Conservation (phyloP, 1,140 invertebrate genomes). For the Drosophila carrolli region DNA sequence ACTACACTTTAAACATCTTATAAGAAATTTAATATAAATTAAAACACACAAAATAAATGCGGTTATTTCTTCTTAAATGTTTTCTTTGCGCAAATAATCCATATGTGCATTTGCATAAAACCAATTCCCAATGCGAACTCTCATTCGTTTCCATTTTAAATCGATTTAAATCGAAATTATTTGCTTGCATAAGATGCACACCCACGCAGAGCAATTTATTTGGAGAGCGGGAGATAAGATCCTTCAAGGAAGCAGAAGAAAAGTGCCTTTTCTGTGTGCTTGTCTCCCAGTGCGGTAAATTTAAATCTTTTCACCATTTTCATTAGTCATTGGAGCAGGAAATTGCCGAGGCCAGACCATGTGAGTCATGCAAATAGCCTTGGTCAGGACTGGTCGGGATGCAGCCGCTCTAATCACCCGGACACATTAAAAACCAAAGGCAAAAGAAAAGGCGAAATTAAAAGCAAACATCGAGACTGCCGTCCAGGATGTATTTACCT, state of each 20-base stretch:
- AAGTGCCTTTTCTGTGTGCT: slow-evolving; percentile 12
- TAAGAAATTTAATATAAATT: not conserved
- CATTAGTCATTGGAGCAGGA: slow-evolving; percentile 70
- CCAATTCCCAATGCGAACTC: slow-evolving; percentile 10
- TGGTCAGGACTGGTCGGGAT: slow-evolving; percentile 23
- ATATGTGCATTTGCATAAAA: slow-evolving; percentile 22
- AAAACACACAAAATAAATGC: not conserved
- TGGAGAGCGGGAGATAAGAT: slow-evolving; percentile 14
- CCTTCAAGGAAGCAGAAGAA: slow-evolving; percentile 27
- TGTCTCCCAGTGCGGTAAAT: slow-evolving; percentile 50
- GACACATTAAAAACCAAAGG: slow-evolving; percentile 28
- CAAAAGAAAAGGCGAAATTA: slow-evolving; percentile 66
- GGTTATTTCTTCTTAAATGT: not conserved
- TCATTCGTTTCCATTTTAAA: slow-evolving; percentile 55
- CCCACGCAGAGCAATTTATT: slow-evolving; percentile 15
- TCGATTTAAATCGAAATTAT: slow-evolving; percentile 70
- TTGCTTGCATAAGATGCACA: slow-evolving; percentile 48
- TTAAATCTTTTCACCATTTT: slow-evolving; percentile 56
- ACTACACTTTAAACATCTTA: no score
- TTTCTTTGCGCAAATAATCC: slow-evolving; percentile 2
- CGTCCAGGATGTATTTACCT: slow-evolving; percentile 62
- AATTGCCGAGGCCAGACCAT: slow-evolving; percentile 52
- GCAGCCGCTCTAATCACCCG: slow-evolving; percentile 52
- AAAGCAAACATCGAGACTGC: slow-evolving; percentile 65
- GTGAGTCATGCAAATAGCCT: slow-evolving; percentile 51